A percentile compares a stretch with the other conserved stretches of the same genome.
phyloP scores from a whole-genome alignment of 2,797 vertebrate genomes.

The Bovichtus variegatus region DNA sequence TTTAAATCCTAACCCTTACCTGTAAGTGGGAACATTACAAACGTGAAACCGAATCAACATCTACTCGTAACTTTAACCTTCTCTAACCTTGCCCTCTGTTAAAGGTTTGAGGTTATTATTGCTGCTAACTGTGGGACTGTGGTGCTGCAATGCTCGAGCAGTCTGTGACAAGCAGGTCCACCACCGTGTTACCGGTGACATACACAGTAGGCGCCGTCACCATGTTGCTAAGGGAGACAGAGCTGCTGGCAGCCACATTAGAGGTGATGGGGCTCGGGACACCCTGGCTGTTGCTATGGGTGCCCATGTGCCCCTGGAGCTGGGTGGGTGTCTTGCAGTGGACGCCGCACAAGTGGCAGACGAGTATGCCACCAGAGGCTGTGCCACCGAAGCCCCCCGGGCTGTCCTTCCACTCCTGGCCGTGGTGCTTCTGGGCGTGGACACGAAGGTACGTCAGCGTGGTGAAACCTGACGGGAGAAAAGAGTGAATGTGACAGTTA shows the following conservation, averaged over 20 bases:
- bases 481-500: neutral
- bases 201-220: conserved; percentile 83
- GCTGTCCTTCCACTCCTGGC: conserved; percentile 92
- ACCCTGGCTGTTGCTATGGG: conserved; percentile 79
- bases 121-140: conserved; percentile 86
- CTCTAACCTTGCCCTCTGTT: conserved; percentile 64
- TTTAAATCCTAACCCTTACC: conserved; percentile 46
- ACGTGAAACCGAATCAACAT: conserved; percentile 66
- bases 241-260: conserved; percentile 75
- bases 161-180: conserved; percentile 87
- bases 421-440: conserved; percentile 95
- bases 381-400: conserved; percentile 89
- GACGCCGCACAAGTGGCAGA: conserved; percentile 93
- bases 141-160: conserved; percentile 86
- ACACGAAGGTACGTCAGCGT: conserved; percentile 94
- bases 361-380: conserved; percentile 78
- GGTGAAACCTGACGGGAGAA: conserved; percentile 88
- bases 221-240: conserved; percentile 84
- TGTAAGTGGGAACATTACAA: conserved; percentile 40
- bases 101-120: conserved; percentile 57
- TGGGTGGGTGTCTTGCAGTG: conserved; percentile 95
- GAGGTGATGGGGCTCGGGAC: conserved; percentile 72
- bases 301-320: conserved; percentile 95
- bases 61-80: conserved; percentile 59
- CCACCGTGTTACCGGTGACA: conserved; percentile 82